Base-by-base conservation (phyloP, 1,140 invertebrate species). In the Bombus waltoni region DNA sequence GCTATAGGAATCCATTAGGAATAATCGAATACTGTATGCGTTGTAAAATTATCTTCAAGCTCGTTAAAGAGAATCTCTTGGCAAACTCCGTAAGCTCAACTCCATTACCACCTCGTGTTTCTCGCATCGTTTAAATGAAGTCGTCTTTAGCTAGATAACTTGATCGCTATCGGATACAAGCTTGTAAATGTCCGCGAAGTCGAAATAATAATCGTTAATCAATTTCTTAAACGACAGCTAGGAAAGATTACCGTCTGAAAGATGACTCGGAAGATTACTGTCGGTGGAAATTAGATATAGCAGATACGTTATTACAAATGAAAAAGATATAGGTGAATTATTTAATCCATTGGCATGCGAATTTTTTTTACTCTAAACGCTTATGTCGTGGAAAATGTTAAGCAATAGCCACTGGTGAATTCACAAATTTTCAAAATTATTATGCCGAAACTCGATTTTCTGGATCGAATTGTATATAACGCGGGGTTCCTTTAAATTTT, bases 11-110 rank as follows among this genome's bases (percentile, higher is more conserved):
- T 72, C 83, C 71, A 81, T 85, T 85, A 81, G 65, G 28, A 57
- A 44, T 85, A 85, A 81, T 81, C 71, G 71, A 81, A 81, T 85
- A 66, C 44, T 22, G 32, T 81, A 68, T 57, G 32, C 5, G 28
- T 66, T 10, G 70, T 53, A 62, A 83, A 66, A 81, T 38, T 73
- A 87, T 74, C 57, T 70, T 62, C 42, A 8, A 65, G 25, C 84
- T 89, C 84, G 72, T 89, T 89, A 89, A 57, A 35, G n/a, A 22
- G 35, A 65, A 65, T 79, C 47, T 62, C 47, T 57, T 32, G 44
- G 70, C 59, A 53, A 83, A 89, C 80, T 88, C 65, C n/a, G 66
- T 78, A 65, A 70, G 85, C 65, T 86, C 71, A 35, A 57, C 35
- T 38, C 76, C 44, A 44, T 88, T 87, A 88, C 72, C 81, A 84